phyloP scores from a whole-genome alignment of 2,113 vertebrate genomes.

The Monarcha castaneiventris region DNA sequence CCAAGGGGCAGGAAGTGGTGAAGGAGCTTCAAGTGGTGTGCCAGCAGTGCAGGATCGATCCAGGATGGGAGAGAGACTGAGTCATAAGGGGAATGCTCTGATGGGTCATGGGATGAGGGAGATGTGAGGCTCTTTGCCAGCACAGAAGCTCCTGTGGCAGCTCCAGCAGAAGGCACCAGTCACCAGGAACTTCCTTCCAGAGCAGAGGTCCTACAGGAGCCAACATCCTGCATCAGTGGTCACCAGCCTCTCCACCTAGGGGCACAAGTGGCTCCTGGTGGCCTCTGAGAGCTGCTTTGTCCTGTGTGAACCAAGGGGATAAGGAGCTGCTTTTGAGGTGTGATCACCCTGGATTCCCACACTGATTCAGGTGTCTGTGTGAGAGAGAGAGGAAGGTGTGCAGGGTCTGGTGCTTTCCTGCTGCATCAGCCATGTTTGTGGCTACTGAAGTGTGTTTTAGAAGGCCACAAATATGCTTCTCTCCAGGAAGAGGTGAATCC shows the following conservation, averaged over 20 bases:
- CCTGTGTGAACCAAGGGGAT: neutral
- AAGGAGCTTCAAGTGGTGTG: neutral
- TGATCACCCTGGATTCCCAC: neutral
- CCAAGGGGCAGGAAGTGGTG: neutral
- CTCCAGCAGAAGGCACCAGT: neutral
- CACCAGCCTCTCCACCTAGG: neutral
- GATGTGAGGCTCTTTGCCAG: neutral
- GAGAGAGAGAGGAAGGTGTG: neutral
- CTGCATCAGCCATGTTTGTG: neutral
- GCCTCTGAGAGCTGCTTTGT: neutral
- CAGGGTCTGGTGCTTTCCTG: neutral
- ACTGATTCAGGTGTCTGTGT: neutral
- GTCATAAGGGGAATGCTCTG: neutral
- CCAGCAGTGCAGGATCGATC: neutral
- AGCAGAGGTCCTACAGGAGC: neutral
- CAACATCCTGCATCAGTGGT: neutral
- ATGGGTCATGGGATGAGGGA: fast-evolving
- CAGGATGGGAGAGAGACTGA: neutral
- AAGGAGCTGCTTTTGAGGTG: neutral
- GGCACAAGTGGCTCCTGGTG: neutral
- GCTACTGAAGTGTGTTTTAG: neutral
- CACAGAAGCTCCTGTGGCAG: neutral
- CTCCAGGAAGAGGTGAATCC: neutral
- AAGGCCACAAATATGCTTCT: neutral
- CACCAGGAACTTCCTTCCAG: neutral